phyloP scores from a whole-genome alignment of 2,797 vertebrate genomes.

The Xenentodon cancila region DNA sequence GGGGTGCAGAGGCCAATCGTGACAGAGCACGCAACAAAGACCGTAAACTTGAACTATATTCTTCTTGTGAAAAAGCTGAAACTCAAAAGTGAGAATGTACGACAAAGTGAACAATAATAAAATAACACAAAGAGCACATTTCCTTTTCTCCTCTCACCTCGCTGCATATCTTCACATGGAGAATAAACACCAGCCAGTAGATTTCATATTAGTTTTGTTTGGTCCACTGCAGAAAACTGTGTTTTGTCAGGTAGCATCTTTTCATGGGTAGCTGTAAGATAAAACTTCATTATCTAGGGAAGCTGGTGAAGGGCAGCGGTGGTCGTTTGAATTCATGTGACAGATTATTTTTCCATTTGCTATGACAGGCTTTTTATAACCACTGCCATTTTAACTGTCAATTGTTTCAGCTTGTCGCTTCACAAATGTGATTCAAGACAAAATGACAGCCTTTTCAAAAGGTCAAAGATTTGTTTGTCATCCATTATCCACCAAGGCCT shows the following conservation, averaged over 20 bases:
- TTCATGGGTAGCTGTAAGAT: constrained; percentile 1
- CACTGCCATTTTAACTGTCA: constrained; percentile 25
- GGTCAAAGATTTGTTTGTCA: constrained; percentile 1
- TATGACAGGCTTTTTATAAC: neutral
- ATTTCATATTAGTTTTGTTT: neutral
- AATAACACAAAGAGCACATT: no score
- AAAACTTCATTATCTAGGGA: constrained; percentile 7
- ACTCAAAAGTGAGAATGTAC: no score
- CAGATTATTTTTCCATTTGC: constrained; percentile 31
- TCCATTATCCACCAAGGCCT: neutral
- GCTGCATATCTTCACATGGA: constrained; percentile 5
- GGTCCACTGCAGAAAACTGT: constrained; percentile 1
- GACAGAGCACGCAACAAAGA: no score
- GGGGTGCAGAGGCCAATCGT: no score
- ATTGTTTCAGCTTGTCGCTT: constrained; percentile 4
- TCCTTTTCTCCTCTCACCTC: neutral
- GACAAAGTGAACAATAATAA: no score
- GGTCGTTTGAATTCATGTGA: constrained; percentile 15
- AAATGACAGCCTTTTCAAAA: neutral
- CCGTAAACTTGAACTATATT: no score
- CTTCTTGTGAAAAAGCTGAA: no score
- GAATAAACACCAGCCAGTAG: constrained; percentile 9
- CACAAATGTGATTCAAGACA: neutral
- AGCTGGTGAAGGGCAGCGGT: constrained; percentile 8
- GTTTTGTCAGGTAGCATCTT: neutral